phyloP scores from a whole-genome alignment of 2,113 vertebrate genomes.

The Mus spicilegus region DNA sequence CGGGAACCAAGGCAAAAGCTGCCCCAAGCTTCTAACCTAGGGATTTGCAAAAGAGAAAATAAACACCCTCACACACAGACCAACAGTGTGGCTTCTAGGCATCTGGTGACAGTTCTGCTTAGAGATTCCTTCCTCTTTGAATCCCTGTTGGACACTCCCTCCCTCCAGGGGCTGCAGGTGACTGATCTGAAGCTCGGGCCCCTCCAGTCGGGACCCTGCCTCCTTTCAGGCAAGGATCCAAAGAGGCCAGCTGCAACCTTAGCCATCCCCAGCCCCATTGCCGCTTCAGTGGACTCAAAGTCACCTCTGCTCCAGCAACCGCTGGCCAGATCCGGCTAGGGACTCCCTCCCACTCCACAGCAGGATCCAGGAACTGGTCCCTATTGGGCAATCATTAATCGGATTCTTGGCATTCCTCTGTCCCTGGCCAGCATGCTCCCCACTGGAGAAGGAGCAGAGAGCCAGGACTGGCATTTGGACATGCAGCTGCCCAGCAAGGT shows the following conservation, averaged over 20 bases:
- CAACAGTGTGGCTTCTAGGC: too few species aligned
- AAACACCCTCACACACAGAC: not conserved
- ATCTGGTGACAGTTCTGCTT: not conserved
- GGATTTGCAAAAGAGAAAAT: constrained; percentile 67
- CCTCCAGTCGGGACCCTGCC: not conserved
- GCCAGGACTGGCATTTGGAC: constrained; percentile 87
- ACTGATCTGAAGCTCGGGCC: not conserved
- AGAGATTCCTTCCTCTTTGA: constrained; percentile 31
- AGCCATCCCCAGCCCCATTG: not conserved
- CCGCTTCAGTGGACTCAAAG: constrained; percentile 75
- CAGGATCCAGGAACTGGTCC: constrained; percentile 70
- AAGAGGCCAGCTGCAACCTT: not conserved
- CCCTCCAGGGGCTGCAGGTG: not conserved
- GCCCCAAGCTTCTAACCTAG: not conserved
- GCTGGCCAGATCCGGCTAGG: not conserved
- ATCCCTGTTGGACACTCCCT: constrained; percentile 17
- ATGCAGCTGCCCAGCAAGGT: constrained; percentile 93
- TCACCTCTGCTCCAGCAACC: constrained; percentile 81
- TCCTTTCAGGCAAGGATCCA: not conserved
- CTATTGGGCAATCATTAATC: constrained; percentile 86
- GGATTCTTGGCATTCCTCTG: constrained; percentile 82
- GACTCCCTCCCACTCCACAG: constrained; percentile 72
- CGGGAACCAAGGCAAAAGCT: not conserved
- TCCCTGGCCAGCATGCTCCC: constrained; percentile 73
- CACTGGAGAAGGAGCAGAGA: constrained; percentile 69